These are phyloP conservation scores for Miichthys miiuy DNA, from an alignment of 2,797 vertebrate species.

Conservation along the genomic window DNA sequence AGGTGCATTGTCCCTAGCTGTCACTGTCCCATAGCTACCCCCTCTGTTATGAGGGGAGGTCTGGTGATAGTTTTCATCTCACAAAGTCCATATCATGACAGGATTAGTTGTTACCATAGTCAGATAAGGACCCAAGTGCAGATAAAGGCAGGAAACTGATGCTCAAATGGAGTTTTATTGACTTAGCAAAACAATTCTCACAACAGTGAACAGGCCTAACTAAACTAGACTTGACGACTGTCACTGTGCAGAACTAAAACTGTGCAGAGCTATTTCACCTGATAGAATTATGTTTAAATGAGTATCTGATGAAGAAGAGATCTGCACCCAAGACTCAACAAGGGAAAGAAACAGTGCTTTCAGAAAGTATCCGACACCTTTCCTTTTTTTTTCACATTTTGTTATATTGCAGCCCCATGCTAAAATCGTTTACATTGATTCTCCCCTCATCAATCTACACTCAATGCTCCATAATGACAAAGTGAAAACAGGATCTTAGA, in stretches of 20 bases:
- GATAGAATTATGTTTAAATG: background rate
- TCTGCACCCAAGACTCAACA: background rate
- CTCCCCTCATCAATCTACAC: too few species aligned
- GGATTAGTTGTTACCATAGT: conserved; percentile 9
- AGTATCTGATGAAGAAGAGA: background rate
- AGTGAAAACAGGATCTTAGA: too few species aligned
- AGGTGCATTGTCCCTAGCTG: conserved; percentile 13
- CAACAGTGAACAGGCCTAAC: background rate
- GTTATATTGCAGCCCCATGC: too few species aligned
- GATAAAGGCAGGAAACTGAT: background rate
- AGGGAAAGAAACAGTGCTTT: background rate
- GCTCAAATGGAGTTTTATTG: conserved; percentile 19
- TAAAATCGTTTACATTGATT: too few species aligned
- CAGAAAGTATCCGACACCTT: too few species aligned
- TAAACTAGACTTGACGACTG: background rate
- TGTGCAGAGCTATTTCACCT: background rate
- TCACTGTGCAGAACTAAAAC: background rate
- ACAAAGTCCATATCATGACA: conserved; percentile 15
- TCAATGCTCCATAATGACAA: too few species aligned
- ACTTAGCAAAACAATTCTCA: background rate
- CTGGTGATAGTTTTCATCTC: background rate
- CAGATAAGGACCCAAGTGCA: conserved; percentile 5
- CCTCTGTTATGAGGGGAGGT: background rate
- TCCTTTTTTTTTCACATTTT: too few species aligned
- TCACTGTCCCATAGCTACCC: background rate